Percentiles rank a stretch among this genome's conserved stretches.
Conservation (phyloP, 2,888 invertebrate species). For the Mythimna ferrago region DNA sequence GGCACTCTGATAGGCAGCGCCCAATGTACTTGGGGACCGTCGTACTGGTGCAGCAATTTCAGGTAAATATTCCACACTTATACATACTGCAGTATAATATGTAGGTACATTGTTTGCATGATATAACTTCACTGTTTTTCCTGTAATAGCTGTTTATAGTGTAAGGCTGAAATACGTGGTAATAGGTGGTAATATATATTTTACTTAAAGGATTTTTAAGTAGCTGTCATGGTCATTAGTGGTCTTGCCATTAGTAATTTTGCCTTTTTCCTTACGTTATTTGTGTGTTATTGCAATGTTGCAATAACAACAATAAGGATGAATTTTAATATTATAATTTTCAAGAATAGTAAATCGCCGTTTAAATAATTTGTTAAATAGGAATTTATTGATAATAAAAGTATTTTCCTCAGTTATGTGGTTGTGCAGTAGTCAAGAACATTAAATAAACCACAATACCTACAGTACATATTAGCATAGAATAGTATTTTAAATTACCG, state of each 20-base stretch:
- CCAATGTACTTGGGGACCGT: constrained; percentile 95
- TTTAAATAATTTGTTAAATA: background rate
- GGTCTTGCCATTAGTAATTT: background rate
- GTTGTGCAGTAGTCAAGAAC: background rate
- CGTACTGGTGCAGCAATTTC: constrained; percentile 94
- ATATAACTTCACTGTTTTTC: constrained; percentile 1
- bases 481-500: background rate
- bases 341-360: background rate
- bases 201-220: background rate
- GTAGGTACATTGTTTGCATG: background rate
- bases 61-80: constrained; percentile 69
- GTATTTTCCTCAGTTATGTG: background rate
- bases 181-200: background rate
- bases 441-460: background rate
- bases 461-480: background rate
- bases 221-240: background rate
- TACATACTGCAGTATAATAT: background rate
- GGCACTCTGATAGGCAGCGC: constrained; percentile 88
- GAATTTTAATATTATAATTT: background rate
- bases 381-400: background rate
- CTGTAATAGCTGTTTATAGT: background rate
- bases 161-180: background rate
- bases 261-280: background rate
- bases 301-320: constrained; percentile 11
- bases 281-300: background rate